Evolutionary conservation across 2,888 invertebrate species (phyloP).

Genomic region (Acheta domesticus): DNA sequence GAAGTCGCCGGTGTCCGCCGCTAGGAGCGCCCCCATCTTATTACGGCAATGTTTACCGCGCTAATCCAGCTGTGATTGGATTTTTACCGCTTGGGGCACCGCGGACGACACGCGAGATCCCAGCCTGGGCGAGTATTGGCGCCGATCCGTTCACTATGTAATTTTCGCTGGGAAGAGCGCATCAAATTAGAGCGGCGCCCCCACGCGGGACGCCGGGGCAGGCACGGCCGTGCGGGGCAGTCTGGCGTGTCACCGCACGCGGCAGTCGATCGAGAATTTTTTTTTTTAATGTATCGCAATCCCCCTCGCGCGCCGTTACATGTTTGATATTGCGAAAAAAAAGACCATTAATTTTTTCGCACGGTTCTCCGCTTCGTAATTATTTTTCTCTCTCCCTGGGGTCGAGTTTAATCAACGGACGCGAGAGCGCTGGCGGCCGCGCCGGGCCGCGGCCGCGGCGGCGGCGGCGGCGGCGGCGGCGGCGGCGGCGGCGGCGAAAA

Average conservation of each 20-base stretch:
- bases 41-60: constrained; percentile 1
- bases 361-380: constrained; percentile 18
- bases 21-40: not conserved
- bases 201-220: not conserved
- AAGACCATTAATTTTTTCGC: constrained; percentile 5
- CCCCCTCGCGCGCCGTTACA: not conserved
- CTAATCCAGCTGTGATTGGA: constrained; percentile 10
- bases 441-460: not conserved
- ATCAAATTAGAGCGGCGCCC: not conserved
- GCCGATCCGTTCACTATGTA: not conserved
- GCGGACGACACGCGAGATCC: not conserved
- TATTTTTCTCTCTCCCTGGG: constrained; percentile 18
- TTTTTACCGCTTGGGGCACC: not conserved
- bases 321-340: constrained; percentile 3
- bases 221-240: not conserved
- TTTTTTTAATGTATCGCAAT: constrained; percentile 11
- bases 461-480: not conserved
- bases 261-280: not conserved
- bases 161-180: not conserved
- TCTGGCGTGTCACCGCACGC: not conserved
- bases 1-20: not conserved
- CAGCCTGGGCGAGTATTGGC: not conserved
- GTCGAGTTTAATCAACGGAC: constrained; percentile 1
- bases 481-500: not conserved
- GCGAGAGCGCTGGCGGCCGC: not conserved